Evolutionary conservation across 2,888 invertebrate species (phyloP).

Genomic region (Acleris literana): DNA sequence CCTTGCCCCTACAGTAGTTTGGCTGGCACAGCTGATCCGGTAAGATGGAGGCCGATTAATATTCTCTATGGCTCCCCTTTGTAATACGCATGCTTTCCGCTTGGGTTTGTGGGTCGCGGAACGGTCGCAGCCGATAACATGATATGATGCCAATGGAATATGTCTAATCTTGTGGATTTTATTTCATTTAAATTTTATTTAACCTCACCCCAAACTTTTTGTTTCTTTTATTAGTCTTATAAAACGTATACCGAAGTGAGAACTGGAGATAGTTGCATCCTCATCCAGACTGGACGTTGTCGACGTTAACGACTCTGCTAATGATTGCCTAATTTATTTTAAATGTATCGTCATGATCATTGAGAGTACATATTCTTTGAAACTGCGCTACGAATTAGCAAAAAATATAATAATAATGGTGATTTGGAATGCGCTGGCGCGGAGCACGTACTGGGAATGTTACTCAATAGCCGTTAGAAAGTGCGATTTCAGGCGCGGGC

Average conservation of each 20-base stretch:
- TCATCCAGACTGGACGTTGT: conserved; percentile 41
- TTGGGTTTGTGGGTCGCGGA: conserved; percentile 71
- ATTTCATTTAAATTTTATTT: too few species aligned
- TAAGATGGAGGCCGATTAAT: conserved; percentile 51
- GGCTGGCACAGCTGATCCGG: conserved; percentile 42
- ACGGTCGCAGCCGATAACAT: conserved; percentile 67
- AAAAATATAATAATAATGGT: conserved; percentile 45
- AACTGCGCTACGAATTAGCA: conserved; percentile 39
- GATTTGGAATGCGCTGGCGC: conserved; percentile 54
- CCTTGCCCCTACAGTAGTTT: too few species aligned
- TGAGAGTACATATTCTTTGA: too few species aligned
- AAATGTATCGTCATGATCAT: conserved; percentile 12
- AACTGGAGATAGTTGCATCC: neutral
- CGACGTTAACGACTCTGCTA: conserved; percentile 47
- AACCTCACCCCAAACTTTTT: too few species aligned
- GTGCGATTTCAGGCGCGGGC: conserved; percentile 66
- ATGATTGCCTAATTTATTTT: conserved; percentile 20
- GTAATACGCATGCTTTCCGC: conserved; percentile 49
- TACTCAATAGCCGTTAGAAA: conserved; percentile 72
- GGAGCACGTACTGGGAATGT: conserved; percentile 56
- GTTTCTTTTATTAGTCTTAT: too few species aligned
- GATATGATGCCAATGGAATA: conserved; percentile 60
- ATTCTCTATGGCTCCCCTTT: conserved; percentile 60
- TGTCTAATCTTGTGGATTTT: neutral
- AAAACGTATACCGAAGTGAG: neutral